Percentiles rank a stretch among this genome's conserved stretches.
phyloP scores from a whole-genome alignment of 1,140 invertebrate species.

The Heliconius nattereri region DNA sequence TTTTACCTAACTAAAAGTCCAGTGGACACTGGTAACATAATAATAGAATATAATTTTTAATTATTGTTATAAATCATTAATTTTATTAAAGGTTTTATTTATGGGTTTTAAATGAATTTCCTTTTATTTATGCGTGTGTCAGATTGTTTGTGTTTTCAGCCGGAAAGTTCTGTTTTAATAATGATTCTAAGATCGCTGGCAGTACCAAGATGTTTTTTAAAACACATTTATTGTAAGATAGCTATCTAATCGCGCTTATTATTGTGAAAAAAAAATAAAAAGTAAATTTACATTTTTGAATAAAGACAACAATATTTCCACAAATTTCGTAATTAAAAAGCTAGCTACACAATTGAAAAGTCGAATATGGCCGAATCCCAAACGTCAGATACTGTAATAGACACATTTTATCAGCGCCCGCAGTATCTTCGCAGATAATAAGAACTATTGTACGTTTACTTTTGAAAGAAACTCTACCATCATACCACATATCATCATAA shows the following conservation, averaged over 20 bases:
- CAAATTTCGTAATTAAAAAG: conserved; percentile 7
- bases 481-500: too few relatives aligned
- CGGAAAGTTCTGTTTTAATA: too few relatives aligned
- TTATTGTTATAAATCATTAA: neutral
- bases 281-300: neutral
- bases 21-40: neutral
- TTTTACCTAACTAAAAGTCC: neutral
- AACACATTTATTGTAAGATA: too few relatives aligned
- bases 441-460: neutral
- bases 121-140: neutral
- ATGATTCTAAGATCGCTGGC: too few relatives aligned
- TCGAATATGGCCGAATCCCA: conserved; percentile 20
- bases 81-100: neutral
- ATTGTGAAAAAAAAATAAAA: too few relatives aligned
- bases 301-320: neutral
- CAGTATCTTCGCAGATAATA: neutral
- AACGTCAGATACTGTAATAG: conserved; percentile 6
- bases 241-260: too few relatives aligned
- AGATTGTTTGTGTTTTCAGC: too few relatives aligned
- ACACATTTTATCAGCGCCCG: conserved; percentile 21
- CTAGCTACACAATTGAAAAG: conserved; percentile 6
- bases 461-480: neutral
- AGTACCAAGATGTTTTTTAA: too few relatives aligned
- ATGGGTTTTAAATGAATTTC: too few relatives aligned
- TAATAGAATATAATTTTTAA: neutral